A percentile compares a stretch with the other conserved stretches of the same genome.
Evolutionary conservation across 2,888 invertebrate species (phyloP).

Genomic region (Cerastis leucographa): DNA sequence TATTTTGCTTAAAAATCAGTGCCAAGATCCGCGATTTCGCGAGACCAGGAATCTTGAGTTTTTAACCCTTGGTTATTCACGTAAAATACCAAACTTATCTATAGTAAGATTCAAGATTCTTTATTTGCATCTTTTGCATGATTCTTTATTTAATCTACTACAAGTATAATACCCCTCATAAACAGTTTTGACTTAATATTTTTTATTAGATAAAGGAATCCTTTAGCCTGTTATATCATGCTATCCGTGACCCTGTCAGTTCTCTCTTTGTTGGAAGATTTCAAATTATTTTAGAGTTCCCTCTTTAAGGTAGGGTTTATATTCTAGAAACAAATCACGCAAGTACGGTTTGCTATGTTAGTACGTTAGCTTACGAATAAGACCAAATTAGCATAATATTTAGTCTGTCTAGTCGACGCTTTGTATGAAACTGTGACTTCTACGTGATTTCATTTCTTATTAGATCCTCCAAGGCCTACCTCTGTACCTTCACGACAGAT

Average conservation of each 20-base stretch:
- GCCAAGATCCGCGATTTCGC: background rate
- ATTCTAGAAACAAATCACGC: constrained; percentile 53
- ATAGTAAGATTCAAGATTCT: too few relatives aligned
- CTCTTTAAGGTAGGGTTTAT: background rate
- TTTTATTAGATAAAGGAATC: too few relatives aligned
- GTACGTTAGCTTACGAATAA: constrained; percentile 53
- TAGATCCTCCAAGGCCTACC: constrained; percentile 20
- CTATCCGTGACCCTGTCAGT: background rate
- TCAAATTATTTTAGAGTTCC: constrained; percentile 13
- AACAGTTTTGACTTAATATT: too few relatives aligned
- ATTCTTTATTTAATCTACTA: too few relatives aligned
- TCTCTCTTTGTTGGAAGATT: background rate
- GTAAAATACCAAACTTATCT: background rate
- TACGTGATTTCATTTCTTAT: constrained; percentile 57
- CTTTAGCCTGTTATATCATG: background rate
- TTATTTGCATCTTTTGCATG: too few relatives aligned
- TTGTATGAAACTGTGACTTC: constrained; percentile 36
- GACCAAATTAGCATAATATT: constrained; percentile 59
- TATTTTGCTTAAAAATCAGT: background rate
- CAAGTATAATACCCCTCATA: too few relatives aligned
- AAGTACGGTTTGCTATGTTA: background rate
- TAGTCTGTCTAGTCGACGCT: constrained; percentile 46
- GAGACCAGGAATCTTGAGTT: background rate
- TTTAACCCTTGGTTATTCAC: background rate
- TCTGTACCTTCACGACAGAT: background rate